A percentile compares a stretch with the other conserved stretches of the same genome.
Evolutionary conservation across 2,113 vertebrate species (phyloP).

Genomic region (Gobius niger): DNA sequence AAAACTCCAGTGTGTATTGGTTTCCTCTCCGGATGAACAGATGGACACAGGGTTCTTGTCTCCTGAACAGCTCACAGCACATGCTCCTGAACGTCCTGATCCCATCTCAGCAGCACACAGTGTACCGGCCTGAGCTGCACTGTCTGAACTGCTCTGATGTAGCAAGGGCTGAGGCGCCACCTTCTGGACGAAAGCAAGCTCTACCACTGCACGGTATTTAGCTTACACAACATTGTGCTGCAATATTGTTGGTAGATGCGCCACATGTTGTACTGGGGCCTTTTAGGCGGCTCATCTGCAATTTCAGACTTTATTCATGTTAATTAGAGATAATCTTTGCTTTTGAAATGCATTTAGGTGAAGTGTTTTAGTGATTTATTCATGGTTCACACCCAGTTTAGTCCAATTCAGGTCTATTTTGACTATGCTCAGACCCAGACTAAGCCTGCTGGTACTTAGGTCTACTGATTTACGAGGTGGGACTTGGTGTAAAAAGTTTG

Average conservation of each 20-base stretch:
- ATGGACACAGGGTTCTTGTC: not conserved
- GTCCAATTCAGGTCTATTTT: not conserved
- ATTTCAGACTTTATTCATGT: too few relatives aligned
- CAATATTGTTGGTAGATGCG: not conserved
- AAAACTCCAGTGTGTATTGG: too few relatives aligned
- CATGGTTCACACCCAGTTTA: not conserved
- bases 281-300: too few relatives aligned
- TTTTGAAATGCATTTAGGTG: too few relatives aligned
- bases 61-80: not conserved
- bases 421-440: too few relatives aligned
- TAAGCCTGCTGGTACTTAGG: too few relatives aligned
- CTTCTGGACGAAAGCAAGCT: constrained; percentile 51
- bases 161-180: constrained; percentile 45
- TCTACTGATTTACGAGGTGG: too few relatives aligned
- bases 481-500: too few relatives aligned
- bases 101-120: constrained; percentile 63
- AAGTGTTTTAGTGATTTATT: not conserved
- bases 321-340: too few relatives aligned
- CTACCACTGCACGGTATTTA: not conserved
- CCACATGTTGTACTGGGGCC: too few relatives aligned
- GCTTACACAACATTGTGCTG: not conserved
- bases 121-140: constrained; percentile 49
- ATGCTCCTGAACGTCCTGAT: constrained; percentile 19
- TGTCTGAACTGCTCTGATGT: constrained; percentile 15
- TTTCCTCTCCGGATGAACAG: not conserved